Evolutionary conservation across 2,797 vertebrate genomes (phyloP), one percentile per base, ranked within the genome.

Genomic region (Sciurus vulgaris): DNA sequence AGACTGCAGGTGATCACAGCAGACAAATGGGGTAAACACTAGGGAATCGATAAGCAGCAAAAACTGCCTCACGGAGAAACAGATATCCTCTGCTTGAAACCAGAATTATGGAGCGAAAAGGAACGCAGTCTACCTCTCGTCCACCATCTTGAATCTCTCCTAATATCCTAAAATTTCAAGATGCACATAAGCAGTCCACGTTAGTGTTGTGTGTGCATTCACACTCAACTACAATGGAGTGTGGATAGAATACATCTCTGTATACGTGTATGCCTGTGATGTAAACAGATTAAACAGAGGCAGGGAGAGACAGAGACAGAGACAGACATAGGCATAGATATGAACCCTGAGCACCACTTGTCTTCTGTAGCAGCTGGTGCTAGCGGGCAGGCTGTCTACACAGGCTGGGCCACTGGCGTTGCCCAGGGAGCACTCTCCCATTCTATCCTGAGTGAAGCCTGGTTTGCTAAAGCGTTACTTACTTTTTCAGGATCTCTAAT

Each of bases 321-420:
- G 3, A 24, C 7, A 47, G 44, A 38, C 18, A 72, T 20, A 33
- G 26, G 17, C 22, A 20, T 10, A 44, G 3, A n/a, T 11, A 26
- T 17, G 11, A 11, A 49, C 20, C n/a, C 28, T 67, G 30, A 30
- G 12, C 12, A 28, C 1, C 12, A 3, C 22, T 35, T 83, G 26
- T 41, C 41, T 44, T 8, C 47, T 30, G 51, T 24, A 4, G 51
- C 41, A 38, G 24, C 41, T 51, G 33, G 11, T 1, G 10, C 54
- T 18, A 22, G 56, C 2, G 15, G 20, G 3, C 14, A 49, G 1
- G 8, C 56, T 59, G 44, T 22, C 79, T 7, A 20, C 54, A 35
- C 11, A 22, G 7, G 5, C 20, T 33, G 18, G 8, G n/a, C n/a
- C 2, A 4, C 7, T 11, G 7, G 26, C 28, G 26, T 11, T 49